These are phyloP conservation scores for Phoebastria nigripes DNA, from an alignment of 2,797 vertebrate species.

Conservation along the genomic window DNA sequence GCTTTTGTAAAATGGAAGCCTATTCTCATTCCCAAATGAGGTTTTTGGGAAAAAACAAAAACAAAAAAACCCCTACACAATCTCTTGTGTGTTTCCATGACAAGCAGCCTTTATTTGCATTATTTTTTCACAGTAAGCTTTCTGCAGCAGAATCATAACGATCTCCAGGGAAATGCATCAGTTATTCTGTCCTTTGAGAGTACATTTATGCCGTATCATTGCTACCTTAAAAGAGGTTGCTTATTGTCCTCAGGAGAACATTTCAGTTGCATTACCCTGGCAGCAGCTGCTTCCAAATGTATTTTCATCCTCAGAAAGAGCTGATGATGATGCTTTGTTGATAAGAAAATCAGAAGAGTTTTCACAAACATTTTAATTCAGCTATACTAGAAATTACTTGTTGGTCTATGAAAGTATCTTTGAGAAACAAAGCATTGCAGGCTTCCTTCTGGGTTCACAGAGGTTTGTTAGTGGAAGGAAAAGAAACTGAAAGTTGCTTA, in stretches of 20 bases:
- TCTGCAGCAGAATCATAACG: background rate
- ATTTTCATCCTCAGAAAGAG: background rate
- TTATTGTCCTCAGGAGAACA: conserved; percentile 14
- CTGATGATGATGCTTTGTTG: background rate
- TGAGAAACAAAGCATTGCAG: background rate
- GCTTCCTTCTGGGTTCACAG: background rate
- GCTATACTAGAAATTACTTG: background rate
- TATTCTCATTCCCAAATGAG: background rate
- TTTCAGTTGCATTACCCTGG: background rate
- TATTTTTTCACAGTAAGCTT: background rate
- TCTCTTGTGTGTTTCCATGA: background rate
- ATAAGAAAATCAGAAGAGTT: background rate
- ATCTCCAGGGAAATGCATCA: background rate
- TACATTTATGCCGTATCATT: background rate
- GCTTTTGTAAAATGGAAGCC: background rate
- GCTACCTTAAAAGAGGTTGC: background rate
- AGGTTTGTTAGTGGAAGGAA: background rate
- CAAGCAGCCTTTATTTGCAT: background rate
- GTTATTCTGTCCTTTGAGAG: background rate
- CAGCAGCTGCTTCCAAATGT: background rate
- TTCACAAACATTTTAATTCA: background rate
- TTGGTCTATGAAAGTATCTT: background rate
- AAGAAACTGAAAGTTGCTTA: background rate
- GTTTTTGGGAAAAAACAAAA: background rate
- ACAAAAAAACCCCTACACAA: background rate